Conservation (phyloP, 1,140 invertebrate species). For the Cheumatopsyche charites region DNA sequence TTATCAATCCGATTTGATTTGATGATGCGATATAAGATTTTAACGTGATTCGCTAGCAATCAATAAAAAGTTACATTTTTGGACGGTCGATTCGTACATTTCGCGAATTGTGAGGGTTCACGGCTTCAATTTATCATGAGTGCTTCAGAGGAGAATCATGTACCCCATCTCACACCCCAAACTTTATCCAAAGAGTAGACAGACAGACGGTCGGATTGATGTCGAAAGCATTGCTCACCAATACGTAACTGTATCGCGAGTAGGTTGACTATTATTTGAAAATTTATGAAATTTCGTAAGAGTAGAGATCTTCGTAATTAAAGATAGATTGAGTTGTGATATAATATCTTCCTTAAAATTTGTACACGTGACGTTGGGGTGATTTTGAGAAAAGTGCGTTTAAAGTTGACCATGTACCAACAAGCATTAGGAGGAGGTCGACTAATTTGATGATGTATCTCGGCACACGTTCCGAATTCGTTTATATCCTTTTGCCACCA, state of each 20-base stretch:
- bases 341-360: too few relatives aligned
- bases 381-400: too few relatives aligned
- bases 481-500: too few relatives aligned
- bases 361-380: too few relatives aligned
- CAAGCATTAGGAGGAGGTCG: too few relatives aligned
- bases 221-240: slow-evolving; percentile 38
- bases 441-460: too few relatives aligned
- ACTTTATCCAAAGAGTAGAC: slow-evolving; percentile 17
- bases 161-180: background rate
- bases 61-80: background rate
- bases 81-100: background rate
- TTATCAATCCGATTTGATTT: too few relatives aligned
- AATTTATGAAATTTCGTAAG: background rate
- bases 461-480: too few relatives aligned
- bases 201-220: slow-evolving; percentile 39
- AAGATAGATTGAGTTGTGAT: too few relatives aligned
- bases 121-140: slow-evolving; percentile 42
- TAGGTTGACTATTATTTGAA: slow-evolving; percentile 12
- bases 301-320: background rate
- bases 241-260: slow-evolving; percentile 33
- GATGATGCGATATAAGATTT: background rate
- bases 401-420: too few relatives aligned
- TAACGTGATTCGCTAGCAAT: background rate
- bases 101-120: slow-evolving; percentile 8
- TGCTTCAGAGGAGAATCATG: slow-evolving; percentile 23